These are phyloP conservation scores for Unio delphinus DNA, from an alignment of 2,888 invertebrate genomes.

Conservation along the genomic window DNA sequence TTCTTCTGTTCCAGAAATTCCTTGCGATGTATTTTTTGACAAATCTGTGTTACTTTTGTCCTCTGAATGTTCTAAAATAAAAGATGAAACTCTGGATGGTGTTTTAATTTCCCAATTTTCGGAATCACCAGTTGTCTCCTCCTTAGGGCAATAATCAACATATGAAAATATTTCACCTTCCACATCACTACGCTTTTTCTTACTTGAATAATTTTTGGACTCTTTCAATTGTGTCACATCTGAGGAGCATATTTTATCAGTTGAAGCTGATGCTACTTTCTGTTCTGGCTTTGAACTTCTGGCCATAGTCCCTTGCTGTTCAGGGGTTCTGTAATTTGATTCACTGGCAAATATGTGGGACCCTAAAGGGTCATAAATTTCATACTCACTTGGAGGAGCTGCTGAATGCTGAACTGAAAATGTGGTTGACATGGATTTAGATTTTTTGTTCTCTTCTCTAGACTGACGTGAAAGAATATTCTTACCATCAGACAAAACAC, in stretches of 20 bases:
- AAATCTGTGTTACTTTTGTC: too few species aligned
- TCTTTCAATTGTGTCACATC: not conserved
- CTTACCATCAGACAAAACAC: too few species aligned
- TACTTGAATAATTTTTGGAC: too few species aligned
- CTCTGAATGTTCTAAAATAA: constrained; percentile 11
- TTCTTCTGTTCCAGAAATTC: too few species aligned
- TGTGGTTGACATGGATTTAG: not conserved
- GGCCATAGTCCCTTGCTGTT: not conserved
- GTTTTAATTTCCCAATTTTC: constrained; percentile 13
- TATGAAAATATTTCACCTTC: too few species aligned
- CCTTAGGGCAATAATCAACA: too few species aligned
- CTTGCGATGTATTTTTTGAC: too few species aligned
- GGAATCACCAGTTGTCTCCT: too few species aligned
- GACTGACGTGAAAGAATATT: too few species aligned
- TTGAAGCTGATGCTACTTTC: not conserved
- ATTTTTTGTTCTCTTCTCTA: too few species aligned
- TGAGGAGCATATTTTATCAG: not conserved
- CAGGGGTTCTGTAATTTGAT: not conserved
- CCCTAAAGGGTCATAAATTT: not conserved
- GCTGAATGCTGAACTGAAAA: not conserved
- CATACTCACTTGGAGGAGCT: not conserved
- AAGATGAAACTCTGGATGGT: constrained; percentile 34
- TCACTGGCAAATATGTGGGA: not conserved
- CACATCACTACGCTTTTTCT: too few species aligned
- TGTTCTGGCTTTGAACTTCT: not conserved